These are phyloP conservation scores for Cloeon dipterum DNA, from an alignment of 2,888 invertebrate species.

Conservation along the genomic window DNA sequence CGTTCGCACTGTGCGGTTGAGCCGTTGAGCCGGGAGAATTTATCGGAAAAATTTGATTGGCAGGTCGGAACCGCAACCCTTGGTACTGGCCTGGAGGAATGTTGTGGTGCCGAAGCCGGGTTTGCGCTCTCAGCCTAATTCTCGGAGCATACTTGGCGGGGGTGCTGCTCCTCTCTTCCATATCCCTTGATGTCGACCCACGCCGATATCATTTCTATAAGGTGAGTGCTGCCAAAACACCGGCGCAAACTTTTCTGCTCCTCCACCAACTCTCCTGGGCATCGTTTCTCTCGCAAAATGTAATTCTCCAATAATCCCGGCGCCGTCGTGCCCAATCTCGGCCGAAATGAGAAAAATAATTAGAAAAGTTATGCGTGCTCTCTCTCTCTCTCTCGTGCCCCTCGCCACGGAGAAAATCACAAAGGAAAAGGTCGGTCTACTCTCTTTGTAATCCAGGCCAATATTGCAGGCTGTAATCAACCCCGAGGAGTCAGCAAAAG, in stretches of 20 bases:
- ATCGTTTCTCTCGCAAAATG: no score
- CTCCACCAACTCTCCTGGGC: neutral
- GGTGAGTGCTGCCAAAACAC: neutral
- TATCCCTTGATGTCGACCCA: slow-evolving; percentile 18
- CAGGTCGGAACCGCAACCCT: neutral
- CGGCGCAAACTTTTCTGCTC: neutral
- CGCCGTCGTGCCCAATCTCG: no score
- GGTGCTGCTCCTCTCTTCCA: slow-evolving; percentile 20
- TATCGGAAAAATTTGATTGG: no score
- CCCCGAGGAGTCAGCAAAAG: slow-evolving; percentile 8
- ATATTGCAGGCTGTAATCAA: slow-evolving; percentile 4
- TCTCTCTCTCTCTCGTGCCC: no score
- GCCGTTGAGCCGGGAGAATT: no score
- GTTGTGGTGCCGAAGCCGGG: slow-evolving; percentile 16
- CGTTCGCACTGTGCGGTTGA: no score
- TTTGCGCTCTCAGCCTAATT: slow-evolving; percentile 20
- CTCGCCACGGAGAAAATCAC: no score
- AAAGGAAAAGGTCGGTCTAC: no score
- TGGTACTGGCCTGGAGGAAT: neutral
- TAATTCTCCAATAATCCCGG: no score
- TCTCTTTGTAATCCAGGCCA: no score
- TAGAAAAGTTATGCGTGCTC: no score
- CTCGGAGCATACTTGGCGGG: slow-evolving; percentile 20
- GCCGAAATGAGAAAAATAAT: no score
- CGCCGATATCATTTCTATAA: slow-evolving; percentile 1